Percentiles rank a stretch among this genome's conserved stretches.
phyloP scores from a whole-genome alignment of 2,888 invertebrate genomes.

The Eristalis pertinax region DNA sequence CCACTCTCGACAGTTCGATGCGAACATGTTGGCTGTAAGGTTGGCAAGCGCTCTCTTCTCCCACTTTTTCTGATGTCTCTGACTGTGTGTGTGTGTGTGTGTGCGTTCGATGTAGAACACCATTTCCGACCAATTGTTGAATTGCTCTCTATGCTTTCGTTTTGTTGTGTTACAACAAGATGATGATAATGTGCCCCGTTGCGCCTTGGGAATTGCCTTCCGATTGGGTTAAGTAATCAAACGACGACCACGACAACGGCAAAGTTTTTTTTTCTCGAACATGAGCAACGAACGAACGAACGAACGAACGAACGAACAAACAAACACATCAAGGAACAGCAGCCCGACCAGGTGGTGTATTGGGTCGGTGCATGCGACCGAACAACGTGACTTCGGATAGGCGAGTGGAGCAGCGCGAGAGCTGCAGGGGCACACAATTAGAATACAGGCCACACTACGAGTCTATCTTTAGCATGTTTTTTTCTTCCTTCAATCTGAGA shows the following conservation, averaged over 20 bases:
- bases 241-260: neutral
- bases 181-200: neutral
- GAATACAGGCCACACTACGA: constrained; percentile 6
- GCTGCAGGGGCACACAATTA: neutral
- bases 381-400: constrained; percentile 44
- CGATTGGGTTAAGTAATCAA: constrained; percentile 36
- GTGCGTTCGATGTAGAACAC: neutral
- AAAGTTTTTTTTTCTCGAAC: neutral
- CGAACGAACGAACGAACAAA: too few relatives aligned
- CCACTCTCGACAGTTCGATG: constrained; percentile 16
- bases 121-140: neutral
- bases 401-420: neutral
- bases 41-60: too few relatives aligned
- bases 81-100: too few relatives aligned
- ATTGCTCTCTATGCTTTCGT: neutral
- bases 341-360: neutral
- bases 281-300: neutral
- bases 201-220: neutral
- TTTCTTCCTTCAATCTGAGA: neutral
- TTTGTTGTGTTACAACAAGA: neutral
- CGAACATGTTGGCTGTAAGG: constrained; percentile 34
- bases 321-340: neutral
- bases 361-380: constrained; percentile 33
- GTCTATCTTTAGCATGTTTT: neutral
- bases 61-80: too few relatives aligned